Evolutionary conservation across 2,888 invertebrate genomes (phyloP).

Genomic region (Leptinotarsa haldemani): DNA sequence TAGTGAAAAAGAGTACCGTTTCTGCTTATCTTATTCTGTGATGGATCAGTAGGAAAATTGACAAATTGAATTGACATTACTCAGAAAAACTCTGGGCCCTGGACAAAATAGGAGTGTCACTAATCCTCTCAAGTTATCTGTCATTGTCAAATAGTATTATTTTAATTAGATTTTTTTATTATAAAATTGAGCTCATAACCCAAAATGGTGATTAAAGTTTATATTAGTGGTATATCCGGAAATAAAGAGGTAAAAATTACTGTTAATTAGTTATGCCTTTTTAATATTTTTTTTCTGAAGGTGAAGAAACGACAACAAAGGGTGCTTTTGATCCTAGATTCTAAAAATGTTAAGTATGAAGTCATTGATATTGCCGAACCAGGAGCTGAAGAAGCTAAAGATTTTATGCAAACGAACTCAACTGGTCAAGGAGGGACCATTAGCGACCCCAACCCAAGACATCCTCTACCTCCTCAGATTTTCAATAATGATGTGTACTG

Average conservation of each 20-base stretch:
- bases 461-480: conserved; percentile 92
- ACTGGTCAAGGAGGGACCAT: conserved; percentile 80
- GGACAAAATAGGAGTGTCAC: conserved; percentile 51
- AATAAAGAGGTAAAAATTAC: conserved; percentile 85
- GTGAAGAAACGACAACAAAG: conserved; percentile 96
- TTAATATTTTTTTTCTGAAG: conserved; percentile 66
- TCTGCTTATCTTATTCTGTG: no score
- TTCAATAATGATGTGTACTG: conserved; percentile 93
- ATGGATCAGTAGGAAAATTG: no score
- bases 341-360: conserved; percentile 89
- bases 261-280: conserved; percentile 18
- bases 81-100: no score
- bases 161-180: conserved; percentile 40
- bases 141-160: conserved; percentile 40
- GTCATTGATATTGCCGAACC: conserved; percentile 96
- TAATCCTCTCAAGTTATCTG: conserved; percentile 28
- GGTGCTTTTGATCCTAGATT: conserved; percentile 92
- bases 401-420: conserved; percentile 91
- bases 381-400: conserved; percentile 86
- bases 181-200: conserved; percentile 34
- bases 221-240: conserved; percentile 92
- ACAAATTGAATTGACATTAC: no score
- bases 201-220: conserved; percentile 89
- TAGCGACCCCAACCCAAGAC: conserved; percentile 78
- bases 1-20: no score